Evolutionary conservation across 2,113 vertebrate species (phyloP), one percentile per base, ranked within the genome.

Genomic region (Chionodraco myersi): DNA sequence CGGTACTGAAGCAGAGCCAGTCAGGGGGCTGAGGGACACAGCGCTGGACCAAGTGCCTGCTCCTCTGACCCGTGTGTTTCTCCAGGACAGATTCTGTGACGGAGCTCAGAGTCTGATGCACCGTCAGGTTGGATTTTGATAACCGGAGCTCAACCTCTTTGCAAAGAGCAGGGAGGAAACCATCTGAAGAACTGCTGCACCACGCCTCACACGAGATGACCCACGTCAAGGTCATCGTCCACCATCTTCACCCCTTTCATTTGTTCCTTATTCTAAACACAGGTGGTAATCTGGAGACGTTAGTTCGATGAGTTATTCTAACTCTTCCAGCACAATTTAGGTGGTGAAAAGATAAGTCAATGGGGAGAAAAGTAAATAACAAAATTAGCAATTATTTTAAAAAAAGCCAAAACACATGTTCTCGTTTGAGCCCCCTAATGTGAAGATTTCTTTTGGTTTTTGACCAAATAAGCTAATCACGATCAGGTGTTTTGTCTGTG

Each of bases 61-160:
- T 66, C 60, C 34, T 67, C 30, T 72, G 57, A 64, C 72, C 47
- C 26, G 60, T 76, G 61, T 56, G 54, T 14, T 60, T 68, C 56
- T 57, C 8, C 59, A 45, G 77, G 63, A 79, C 12, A 48, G 26
- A 75, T 13, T 41, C 7, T 7, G 36, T 23, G 62, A 57, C 73
- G 34, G 41, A 59, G 65, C 48, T 51, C 21, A 15, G 16, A 73
- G 63, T 18, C 0, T 48, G 21, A 57, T 49, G 62, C 57, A 7
- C 21, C 2, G 6, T 54, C 66, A 75, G 77, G 79, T 81, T 73
- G 69, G 65, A 69, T 12, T 11, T 41, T 30, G 56, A 26, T 54
- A 30, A 54, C 68, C 80, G 88, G 85, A 88, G 85, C 60, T 34
- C 18, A 54, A 62, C 51, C 5, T n/a, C 36, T 66, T 59, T 48